Evolutionary conservation across 2,797 vertebrate genomes (phyloP).

Genomic region (Antennarius maculatus): DNA sequence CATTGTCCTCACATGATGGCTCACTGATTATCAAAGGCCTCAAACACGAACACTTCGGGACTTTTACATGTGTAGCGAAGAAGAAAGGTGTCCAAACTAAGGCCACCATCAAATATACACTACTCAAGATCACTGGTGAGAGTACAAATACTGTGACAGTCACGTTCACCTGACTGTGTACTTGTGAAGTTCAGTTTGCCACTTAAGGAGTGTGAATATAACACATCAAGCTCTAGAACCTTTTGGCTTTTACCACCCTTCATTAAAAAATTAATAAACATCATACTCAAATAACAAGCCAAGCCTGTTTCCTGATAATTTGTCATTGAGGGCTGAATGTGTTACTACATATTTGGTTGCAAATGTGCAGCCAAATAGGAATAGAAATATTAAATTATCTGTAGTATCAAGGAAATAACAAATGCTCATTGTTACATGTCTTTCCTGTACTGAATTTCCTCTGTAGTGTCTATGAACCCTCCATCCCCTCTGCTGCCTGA

Average conservation of each 20-base stretch:
- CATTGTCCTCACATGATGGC: accelerated
- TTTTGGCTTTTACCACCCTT: slow-evolving; percentile 1
- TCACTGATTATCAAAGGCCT: slow-evolving; percentile 52
- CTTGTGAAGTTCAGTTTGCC: no score
- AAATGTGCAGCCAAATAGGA: background rate
- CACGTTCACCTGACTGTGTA: background rate
- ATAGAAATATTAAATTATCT: background rate
- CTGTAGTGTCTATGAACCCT: slow-evolving; percentile 15
- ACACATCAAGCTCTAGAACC: no score
- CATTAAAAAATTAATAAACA: no score
- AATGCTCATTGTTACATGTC: background rate
- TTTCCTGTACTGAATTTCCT: slow-evolving; percentile 9
- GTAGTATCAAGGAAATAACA: background rate
- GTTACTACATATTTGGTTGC: background rate
- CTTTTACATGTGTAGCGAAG: slow-evolving; percentile 11
- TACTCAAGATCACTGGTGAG: slow-evolving; percentile 63
- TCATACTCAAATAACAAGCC: background rate
- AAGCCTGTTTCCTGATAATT: background rate
- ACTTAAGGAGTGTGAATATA: no score
- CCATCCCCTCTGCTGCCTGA: slow-evolving; percentile 20
- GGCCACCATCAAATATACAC: background rate
- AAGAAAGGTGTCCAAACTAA: accelerated
- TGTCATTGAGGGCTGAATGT: background rate
- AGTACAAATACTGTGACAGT: background rate
- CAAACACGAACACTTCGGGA: slow-evolving; percentile 37